Evolutionary conservation across 2,113 vertebrate genomes (phyloP).

Genomic region (Salvelinus fontinalis): DNA sequence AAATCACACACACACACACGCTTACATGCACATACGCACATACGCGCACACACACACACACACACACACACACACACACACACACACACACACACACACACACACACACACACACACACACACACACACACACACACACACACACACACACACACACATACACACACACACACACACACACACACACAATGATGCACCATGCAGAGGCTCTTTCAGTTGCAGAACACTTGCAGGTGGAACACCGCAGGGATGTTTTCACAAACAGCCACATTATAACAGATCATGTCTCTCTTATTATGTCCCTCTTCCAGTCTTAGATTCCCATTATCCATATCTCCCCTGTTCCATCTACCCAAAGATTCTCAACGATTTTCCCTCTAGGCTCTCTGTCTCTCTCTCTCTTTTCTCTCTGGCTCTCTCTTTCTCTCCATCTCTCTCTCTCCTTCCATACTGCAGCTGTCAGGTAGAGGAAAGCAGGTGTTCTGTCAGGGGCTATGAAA

Average conservation of each 20-base stretch:
- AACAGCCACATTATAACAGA: not conserved
- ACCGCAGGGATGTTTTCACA: not conserved
- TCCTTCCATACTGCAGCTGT: not conserved
- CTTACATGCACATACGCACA: conserved; percentile 8
- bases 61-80: not conserved
- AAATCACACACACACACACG: conserved; percentile 10
- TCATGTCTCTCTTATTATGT: not conserved
- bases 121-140: not conserved
- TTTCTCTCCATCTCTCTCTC: not conserved
- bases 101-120: not conserved
- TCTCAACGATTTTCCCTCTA: not conserved
- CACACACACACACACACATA: too few species aligned
- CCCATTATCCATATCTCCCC: not conserved
- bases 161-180: too few species aligned
- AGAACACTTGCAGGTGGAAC: not conserved
- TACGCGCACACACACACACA: not conserved
- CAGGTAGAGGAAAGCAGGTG: conserved; percentile 26
- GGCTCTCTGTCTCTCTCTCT: not conserved
- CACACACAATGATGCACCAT: conserved; percentile 17
- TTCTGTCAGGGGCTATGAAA: conserved; percentile 29
- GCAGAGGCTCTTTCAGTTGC: conserved; percentile 2
- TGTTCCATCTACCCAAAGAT: not conserved
- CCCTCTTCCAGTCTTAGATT: not conserved
- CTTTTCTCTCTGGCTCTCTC: conserved; percentile 10
- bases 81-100: not conserved